Evolutionary conservation across 2,888 invertebrate species (phyloP).

Genomic region (Eilema griseolum): DNA sequence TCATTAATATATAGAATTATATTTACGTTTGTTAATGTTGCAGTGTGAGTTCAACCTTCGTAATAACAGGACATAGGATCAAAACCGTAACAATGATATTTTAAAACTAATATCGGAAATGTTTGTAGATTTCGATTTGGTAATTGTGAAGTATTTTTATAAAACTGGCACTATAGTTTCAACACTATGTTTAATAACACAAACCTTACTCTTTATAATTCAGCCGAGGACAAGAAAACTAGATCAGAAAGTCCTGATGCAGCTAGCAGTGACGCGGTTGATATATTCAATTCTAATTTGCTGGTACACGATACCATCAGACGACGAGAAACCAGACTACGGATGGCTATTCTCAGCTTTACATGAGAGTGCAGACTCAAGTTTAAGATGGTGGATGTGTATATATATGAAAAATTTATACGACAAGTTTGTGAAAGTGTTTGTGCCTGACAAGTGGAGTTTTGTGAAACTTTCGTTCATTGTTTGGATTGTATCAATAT

Average conservation of each 20-base stretch:
- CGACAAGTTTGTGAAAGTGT: background rate
- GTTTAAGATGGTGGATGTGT: background rate
- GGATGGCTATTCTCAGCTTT: background rate
- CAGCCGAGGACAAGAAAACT: background rate
- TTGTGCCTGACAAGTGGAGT: background rate
- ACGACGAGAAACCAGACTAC: background rate
- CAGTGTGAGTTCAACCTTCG: background rate
- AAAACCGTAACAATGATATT: background rate
- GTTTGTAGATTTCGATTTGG: background rate
- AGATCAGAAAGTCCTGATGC: background rate
- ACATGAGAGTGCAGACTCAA: background rate
- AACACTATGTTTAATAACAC: background rate
- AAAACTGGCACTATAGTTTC: background rate
- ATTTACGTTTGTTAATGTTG: background rate
- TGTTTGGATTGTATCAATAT: background rate
- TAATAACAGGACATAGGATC: background rate
- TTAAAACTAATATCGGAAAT: background rate
- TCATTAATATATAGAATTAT: background rate
- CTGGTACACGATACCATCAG: background rate
- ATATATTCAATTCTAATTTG: background rate
- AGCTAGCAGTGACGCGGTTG: background rate
- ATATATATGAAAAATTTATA: background rate
- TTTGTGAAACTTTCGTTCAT: background rate
- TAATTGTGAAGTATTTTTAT: background rate
- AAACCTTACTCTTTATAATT: background rate